These are phyloP conservation scores for Mythimna loreyi DNA, from an alignment of 2,888 invertebrate genomes.

Conservation along the genomic window DNA sequence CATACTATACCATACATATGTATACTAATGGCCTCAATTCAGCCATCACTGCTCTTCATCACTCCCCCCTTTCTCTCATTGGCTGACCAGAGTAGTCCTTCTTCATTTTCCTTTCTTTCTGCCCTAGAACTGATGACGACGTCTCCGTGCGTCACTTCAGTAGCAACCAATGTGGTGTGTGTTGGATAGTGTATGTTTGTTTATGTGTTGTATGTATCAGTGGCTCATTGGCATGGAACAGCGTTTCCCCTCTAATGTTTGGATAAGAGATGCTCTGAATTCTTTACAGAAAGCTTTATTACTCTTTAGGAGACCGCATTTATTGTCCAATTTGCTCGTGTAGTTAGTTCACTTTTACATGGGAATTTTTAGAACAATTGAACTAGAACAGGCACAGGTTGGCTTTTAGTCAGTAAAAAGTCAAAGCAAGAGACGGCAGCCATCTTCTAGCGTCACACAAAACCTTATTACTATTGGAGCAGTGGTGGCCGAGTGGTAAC, in stretches of 20 bases:
- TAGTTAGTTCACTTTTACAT: no score
- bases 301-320: background rate
- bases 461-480: no score
- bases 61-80: background rate
- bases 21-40: no score
- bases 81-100: background rate
- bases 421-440: no score
- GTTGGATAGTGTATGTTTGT: background rate
- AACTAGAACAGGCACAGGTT: no score
- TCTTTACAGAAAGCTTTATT: constrained; percentile 3
- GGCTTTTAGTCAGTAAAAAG: no score
- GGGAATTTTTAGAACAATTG: no score
- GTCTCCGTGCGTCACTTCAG: constrained; percentile 49
- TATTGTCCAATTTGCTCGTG: background rate
- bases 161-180: background rate
- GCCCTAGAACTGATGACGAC: background rate
- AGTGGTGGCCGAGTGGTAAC: no score
- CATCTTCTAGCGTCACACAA: no score
- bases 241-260: constrained; percentile 37
- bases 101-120: background rate
- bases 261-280: constrained; percentile 18
- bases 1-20: no score
- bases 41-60: no score
- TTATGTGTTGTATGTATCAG: background rate
- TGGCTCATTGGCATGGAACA: constrained; percentile 23